Conservation (phyloP, 2,888 invertebrate genomes). For the Notodonta ziczac region DNA sequence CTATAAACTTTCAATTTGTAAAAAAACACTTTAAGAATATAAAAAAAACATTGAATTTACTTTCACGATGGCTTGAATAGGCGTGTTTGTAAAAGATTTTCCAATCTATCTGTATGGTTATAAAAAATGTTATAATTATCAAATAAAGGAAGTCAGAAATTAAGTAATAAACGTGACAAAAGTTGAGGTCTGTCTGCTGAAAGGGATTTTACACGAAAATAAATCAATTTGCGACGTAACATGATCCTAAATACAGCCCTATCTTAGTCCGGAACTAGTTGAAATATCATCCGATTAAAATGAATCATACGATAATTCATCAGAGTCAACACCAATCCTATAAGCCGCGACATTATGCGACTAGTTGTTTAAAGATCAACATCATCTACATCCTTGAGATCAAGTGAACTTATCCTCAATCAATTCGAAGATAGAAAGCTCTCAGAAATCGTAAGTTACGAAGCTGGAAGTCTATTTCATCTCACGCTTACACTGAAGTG, state of each 20-base stretch:
- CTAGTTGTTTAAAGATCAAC: not conserved
- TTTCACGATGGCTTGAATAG: no score
- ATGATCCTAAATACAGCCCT: no score
- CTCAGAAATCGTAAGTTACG: not conserved
- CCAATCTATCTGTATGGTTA: no score
- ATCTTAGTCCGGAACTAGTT: not conserved
- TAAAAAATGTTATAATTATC: no score
- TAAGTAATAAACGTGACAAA: no score
- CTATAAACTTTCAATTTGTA: not conserved
- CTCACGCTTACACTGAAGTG: not conserved
- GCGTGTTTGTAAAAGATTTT: no score
- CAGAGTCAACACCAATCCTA: conserved; percentile 2
- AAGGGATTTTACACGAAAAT: no score
- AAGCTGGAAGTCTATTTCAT: not conserved
- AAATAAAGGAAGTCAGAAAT: no score
- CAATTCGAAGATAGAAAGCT: not conserved
- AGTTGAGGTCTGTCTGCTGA: no score
- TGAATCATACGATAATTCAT: not conserved
- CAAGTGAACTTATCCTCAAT: not conserved
- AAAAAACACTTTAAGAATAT: no score
- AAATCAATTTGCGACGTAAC: no score
- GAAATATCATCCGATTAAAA: not conserved
- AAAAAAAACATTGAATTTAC: no score
- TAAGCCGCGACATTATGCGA: not conserved
- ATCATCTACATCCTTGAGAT: not conserved